Evolutionary conservation across 2,888 invertebrate species (phyloP), one percentile per base, ranked within the genome.

Genomic region (Rhingia campestris): DNA sequence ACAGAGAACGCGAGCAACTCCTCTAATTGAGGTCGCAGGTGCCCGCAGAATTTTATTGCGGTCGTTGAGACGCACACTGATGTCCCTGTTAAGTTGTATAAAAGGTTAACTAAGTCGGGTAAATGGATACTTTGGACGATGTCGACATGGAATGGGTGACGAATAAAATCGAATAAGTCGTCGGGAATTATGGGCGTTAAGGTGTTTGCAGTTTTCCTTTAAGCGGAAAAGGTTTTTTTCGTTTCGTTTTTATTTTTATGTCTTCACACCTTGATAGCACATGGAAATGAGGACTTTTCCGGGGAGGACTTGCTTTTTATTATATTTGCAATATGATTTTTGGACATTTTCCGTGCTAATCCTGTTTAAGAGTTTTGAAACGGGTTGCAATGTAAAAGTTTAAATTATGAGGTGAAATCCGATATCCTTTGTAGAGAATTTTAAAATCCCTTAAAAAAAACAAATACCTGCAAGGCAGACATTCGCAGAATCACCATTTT

Each of bases 1-100:
- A 59, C 74, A 43, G 56, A 22, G 58, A 35, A 12, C 1, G 1
- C 22, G 22, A n/a, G 53, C 53, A n/a, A 30, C 30, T 33, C 54
- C 47, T 51, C 84, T 84, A 84, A 84, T 84, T 80, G 84, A 84
- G 80, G 84, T 70, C 80, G 80, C 84, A 84, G 84, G 84, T 84
- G 84, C 66, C 84, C 74, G 54, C 74, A 79, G 51, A 74, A 74
- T 84, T 84, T 84, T 84, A 84, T 84, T 84, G 84, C 84, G 84
- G 84, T 84, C 84, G 84, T 84, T 84, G 56, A 22, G 41, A 64
- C 39, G 49, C 53, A 56, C 74, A 54, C 70, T 56, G 59, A 84
- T 84, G 84, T 84, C 84, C 70, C 37, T 80, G 84, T 84, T 80
- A 84, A 84, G 80, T 75, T 80, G 66, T 66, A 77, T 51, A 77